Evolutionary conservation across 2,797 vertebrate genomes (phyloP).

Genomic region (Neosilurus hyrtlii): DNA sequence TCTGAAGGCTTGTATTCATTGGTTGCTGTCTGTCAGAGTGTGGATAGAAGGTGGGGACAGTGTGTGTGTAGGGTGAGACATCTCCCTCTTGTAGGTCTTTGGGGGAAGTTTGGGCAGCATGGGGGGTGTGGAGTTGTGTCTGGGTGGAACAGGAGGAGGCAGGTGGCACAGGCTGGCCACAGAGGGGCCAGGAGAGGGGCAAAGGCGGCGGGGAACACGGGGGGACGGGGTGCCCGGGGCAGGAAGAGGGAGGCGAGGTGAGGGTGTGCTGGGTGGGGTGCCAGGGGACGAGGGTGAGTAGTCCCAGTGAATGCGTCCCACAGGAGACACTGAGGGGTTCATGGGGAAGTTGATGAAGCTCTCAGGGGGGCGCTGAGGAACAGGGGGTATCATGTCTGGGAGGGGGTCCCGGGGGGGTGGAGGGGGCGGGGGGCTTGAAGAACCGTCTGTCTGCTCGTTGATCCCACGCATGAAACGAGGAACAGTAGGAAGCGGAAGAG

Average conservation of each 20-base stretch:
- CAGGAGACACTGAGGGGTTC: constrained; percentile 84
- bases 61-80: constrained; percentile 79
- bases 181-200: background rate
- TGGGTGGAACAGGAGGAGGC: constrained; percentile 84
- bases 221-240: constrained; percentile 79
- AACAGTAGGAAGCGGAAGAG: constrained; percentile 77
- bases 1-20: constrained; percentile 69
- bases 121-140: constrained; percentile 87
- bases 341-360: constrained; percentile 94
- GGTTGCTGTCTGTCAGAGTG: constrained; percentile 87
- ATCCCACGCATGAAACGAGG: constrained; percentile 63
- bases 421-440: constrained; percentile 85
- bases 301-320: constrained; percentile 84
- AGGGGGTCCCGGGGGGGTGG: constrained; percentile 81
- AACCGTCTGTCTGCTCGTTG: constrained; percentile 69
- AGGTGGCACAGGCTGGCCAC: constrained; percentile 71
- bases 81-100: constrained; percentile 98
- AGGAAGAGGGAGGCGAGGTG: constrained; percentile 75
- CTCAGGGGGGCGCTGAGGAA: constrained; percentile 88
- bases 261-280: constrained; percentile 77
- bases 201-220: constrained; percentile 79
- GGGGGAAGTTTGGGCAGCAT: constrained; percentile 94
- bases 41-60: constrained; percentile 79
- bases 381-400: constrained; percentile 86
- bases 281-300: constrained; percentile 84